These are phyloP conservation scores for Hesperophylax magnus DNA, from an alignment of 1,140 invertebrate species.

Conservation along the genomic window DNA sequence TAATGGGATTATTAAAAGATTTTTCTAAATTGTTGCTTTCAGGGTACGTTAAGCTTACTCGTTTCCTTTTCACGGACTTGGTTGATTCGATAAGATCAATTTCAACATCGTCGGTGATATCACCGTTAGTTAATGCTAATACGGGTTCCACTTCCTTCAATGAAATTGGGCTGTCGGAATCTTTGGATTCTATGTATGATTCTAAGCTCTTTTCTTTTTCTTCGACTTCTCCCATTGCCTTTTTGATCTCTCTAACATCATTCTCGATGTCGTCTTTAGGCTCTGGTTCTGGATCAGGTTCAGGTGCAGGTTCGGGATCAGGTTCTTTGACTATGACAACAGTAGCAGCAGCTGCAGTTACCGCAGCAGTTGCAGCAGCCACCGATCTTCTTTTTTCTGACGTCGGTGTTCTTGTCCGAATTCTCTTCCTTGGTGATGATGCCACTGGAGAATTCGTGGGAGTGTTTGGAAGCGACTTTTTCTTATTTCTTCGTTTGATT, in stretches of 20 bases:
- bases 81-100: neutral
- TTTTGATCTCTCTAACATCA: slow-evolving; percentile 24
- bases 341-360: neutral
- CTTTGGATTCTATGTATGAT: slow-evolving; percentile 4
- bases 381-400: slow-evolving; percentile 24
- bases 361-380: neutral
- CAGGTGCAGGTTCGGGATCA: neutral
- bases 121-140: slow-evolving; percentile 22
- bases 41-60: neutral
- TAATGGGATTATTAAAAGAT: neutral
- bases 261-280: slow-evolving; percentile 20
- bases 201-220: slow-evolving; percentile 11
- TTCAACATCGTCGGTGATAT: slow-evolving; percentile 5
- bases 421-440: neutral
- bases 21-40: slow-evolving; percentile 9
- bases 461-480: slow-evolving; percentile 15
- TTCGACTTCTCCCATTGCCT: slow-evolving; percentile 30
- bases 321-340: too few species aligned
- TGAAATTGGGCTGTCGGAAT: neutral
- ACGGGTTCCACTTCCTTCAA: neutral
- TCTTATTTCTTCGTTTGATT: slow-evolving; percentile 47
- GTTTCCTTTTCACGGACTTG: slow-evolving; percentile 35
- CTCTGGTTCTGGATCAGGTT: neutral
- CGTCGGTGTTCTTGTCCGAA: neutral
- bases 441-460: neutral